Evolutionary conservation across 2,888 invertebrate species (phyloP).

Genomic region (Prenolepis imparis): DNA sequence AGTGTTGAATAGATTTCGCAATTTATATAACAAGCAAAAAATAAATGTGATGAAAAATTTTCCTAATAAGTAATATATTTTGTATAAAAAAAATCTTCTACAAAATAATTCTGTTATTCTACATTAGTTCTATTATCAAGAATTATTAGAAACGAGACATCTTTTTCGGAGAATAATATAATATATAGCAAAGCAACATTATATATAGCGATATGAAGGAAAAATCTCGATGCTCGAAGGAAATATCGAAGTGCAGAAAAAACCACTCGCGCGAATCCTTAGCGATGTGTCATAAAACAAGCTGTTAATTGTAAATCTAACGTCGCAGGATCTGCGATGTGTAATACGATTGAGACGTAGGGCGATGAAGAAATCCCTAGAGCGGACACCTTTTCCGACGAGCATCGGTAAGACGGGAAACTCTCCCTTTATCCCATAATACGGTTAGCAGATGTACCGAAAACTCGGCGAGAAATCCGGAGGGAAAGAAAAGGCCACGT

Average conservation of each 20-base stretch:
- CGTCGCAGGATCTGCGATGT: background rate
- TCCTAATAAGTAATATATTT: background rate
- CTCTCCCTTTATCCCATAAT: slow-evolving; percentile 62
- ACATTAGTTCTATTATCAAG: background rate
- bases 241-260: background rate
- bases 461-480: slow-evolving; percentile 55
- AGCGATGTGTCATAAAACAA: background rate
- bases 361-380: slow-evolving; percentile 33
- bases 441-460: slow-evolving; percentile 68
- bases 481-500: slow-evolving; percentile 18
- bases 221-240: background rate
- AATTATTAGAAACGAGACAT: background rate
- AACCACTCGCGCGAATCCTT: background rate
- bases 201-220: background rate
- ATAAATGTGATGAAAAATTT: background rate
- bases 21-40: background rate
- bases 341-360: slow-evolving; percentile 14
- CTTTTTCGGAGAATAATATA: background rate
- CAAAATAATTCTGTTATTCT: background rate
- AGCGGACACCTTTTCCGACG: slow-evolving; percentile 25
- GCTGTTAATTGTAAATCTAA: slow-evolving; percentile 22
- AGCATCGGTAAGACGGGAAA: slow-evolving; percentile 52
- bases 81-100: background rate
- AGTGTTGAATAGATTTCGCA: background rate
- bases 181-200: background rate